Percentiles rank a stretch among this genome's conserved stretches.
Conservation (phyloP, 2,888 invertebrate genomes). For the Trachelus stipa region DNA sequence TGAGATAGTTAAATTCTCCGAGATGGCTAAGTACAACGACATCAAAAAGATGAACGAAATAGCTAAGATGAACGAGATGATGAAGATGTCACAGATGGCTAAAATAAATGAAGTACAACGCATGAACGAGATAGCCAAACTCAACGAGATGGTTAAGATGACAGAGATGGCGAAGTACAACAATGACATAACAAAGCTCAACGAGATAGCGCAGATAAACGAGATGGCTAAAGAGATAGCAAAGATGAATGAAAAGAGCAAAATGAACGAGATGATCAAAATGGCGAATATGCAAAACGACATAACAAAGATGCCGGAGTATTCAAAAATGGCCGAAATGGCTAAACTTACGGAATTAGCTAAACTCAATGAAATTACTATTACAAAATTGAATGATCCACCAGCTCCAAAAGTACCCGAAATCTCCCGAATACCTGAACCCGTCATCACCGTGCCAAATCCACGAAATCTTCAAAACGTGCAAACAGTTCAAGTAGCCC, state of each 20-base stretch:
- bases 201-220: constrained; percentile 61
- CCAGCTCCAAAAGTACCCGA: constrained; percentile 53
- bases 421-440: constrained; percentile 61
- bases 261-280: constrained; percentile 64
- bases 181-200: constrained; percentile 57
- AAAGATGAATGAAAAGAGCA: constrained; percentile 63
- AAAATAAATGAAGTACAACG: constrained; percentile 63
- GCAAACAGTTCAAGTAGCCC: constrained; percentile 58
- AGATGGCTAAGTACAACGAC: constrained; percentile 63
- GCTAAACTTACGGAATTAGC: constrained; percentile 63
- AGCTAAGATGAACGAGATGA: constrained; percentile 58
- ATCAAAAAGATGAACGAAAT: constrained; percentile 61
- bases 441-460: constrained; percentile 65
- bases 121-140: constrained; percentile 62
- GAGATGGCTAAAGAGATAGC: constrained; percentile 65
- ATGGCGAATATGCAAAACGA: constrained; percentile 64
- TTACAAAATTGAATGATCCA: constrained; percentile 63
- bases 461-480: constrained; percentile 61
- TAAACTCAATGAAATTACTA: constrained; percentile 64
- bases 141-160: constrained; percentile 65
- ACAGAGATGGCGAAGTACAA: constrained; percentile 63
- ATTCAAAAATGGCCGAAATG: constrained; percentile 65
- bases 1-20: constrained; percentile 63
- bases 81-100: constrained; percentile 61
- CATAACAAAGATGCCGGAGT: constrained; percentile 61